These are phyloP conservation scores for Alloscopus bannaensis DNA, from an alignment of 2,888 invertebrate species.

Conservation along the genomic window DNA sequence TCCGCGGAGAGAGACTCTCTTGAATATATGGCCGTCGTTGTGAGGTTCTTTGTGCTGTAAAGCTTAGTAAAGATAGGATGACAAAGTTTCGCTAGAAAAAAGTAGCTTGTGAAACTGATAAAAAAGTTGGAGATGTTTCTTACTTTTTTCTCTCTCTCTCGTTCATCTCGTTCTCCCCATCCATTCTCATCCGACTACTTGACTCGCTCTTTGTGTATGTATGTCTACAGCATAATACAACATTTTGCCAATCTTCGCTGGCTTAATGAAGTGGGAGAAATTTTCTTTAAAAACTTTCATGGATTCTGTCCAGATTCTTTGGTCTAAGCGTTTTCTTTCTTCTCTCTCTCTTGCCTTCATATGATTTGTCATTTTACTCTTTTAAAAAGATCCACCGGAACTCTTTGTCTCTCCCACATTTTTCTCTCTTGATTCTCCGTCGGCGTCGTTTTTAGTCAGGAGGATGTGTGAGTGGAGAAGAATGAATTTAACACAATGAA, in stretches of 20 bases:
- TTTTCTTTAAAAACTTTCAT: constrained; percentile 26
- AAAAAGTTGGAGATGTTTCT: constrained; percentile 44
- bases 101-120: constrained; percentile 57
- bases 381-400: constrained; percentile 33
- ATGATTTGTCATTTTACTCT: constrained; percentile 57
- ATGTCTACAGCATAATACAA: not conserved
- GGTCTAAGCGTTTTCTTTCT: no score
- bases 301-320: constrained; percentile 46
- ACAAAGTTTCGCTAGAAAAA: constrained; percentile 41
- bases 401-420: not conserved
- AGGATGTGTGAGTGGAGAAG: constrained; percentile 24
- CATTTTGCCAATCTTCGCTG: constrained; percentile 45
- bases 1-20: no score
- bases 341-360: no score
- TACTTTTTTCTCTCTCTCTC: constrained; percentile 16
- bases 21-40: not conserved
- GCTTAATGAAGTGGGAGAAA: constrained; percentile 60
- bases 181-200: constrained; percentile 6
- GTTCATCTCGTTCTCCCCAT: not conserved
- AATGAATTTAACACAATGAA: constrained; percentile 30
- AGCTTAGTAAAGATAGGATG: constrained; percentile 23
- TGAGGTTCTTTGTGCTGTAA: not conserved
- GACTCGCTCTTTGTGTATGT: not conserved
- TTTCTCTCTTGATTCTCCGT: constrained; percentile 8
- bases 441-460: constrained; percentile 18